Evolutionary conservation across 2,888 invertebrate genomes (phyloP).

Genomic region (Oeneis ivallda): DNA sequence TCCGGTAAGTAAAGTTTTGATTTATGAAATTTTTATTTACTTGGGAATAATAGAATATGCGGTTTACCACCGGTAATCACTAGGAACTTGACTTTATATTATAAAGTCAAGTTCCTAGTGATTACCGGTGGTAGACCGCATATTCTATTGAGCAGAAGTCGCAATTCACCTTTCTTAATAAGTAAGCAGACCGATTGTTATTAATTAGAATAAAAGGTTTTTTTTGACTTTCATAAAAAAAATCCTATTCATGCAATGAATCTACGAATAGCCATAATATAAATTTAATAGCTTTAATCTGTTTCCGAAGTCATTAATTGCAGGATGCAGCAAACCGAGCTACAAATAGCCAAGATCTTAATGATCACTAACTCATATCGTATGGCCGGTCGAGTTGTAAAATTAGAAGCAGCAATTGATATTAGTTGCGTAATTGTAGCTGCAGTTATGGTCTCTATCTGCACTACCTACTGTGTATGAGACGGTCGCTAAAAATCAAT

Average conservation of each 20-base stretch:
- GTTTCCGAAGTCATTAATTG: constrained; percentile 25
- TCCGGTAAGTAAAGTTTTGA: too few species aligned
- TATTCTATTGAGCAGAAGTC: too few species aligned
- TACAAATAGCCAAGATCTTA: constrained; percentile 25
- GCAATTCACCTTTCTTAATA: too few species aligned
- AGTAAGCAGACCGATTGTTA: too few species aligned
- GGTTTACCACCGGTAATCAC: too few species aligned
- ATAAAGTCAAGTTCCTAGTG: too few species aligned
- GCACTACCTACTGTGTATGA: constrained; percentile 2
- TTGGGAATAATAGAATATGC: too few species aligned
- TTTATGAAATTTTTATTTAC: too few species aligned
- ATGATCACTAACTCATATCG: constrained; percentile 35
- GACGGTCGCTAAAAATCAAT: background rate
- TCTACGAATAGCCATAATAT: background rate
- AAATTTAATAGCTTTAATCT: constrained; percentile 11
- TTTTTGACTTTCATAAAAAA: background rate
- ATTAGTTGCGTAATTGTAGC: constrained; percentile 37
- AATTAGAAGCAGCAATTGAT: constrained; percentile 39
- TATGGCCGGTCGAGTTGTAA: constrained; percentile 36
- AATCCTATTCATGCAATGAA: background rate
- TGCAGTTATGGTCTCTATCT: constrained; percentile 15
- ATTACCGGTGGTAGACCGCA: too few species aligned
- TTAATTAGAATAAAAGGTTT: background rate
- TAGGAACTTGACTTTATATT: too few species aligned
- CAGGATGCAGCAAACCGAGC: constrained; percentile 24